Evolutionary conservation across 2,797 vertebrate species (phyloP).

Genomic region (Ctenosaura bakeri): DNA sequence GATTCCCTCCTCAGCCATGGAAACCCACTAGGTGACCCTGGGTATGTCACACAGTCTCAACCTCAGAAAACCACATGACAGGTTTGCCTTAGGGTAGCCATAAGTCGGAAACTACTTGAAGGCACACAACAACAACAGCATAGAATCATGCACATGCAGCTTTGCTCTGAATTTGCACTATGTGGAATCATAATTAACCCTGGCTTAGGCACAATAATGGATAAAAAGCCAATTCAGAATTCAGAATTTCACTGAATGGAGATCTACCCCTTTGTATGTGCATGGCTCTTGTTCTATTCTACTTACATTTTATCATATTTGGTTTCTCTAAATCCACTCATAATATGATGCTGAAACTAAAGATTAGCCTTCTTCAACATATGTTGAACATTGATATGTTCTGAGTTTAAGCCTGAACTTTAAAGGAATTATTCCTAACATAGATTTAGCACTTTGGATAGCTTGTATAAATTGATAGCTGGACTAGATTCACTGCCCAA

Average conservation of each 20-base stretch:
- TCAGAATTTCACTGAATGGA: not conserved
- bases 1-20: no score
- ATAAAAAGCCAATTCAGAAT: conserved; percentile 10
- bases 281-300: not conserved
- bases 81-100: no score
- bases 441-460: no score
- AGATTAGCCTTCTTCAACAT: not conserved
- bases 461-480: no score
- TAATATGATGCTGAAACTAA: not conserved
- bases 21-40: no score
- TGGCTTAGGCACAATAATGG: not conserved
- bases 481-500: not conserved
- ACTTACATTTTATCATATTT: not conserved
- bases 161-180: conserved; percentile 8
- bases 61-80: no score
- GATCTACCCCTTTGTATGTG: not conserved
- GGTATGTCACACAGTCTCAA: no score
- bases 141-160: not conserved
- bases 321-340: not conserved
- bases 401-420: no score
- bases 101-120: no score
- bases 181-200: not conserved
- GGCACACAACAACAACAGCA: not conserved
- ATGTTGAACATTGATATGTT: no score
- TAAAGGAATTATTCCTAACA: not conserved